A percentile compares a stretch with the other conserved stretches of the same genome.
Evolutionary conservation across 2,113 vertebrate genomes (phyloP).

Genomic region (Ictalurus furcatus): DNA sequence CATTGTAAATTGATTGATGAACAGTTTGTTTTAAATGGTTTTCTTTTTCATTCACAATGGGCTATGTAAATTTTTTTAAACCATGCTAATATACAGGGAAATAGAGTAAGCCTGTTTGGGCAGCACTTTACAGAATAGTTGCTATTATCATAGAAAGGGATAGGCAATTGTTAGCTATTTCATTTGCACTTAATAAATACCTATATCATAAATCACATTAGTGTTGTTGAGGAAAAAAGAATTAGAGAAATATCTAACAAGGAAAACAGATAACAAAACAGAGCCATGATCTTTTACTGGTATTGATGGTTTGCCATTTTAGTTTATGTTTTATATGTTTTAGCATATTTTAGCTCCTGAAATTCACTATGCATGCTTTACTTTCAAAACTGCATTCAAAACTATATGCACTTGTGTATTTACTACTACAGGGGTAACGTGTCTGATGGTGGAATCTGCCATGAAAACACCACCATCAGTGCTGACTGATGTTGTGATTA

Average conservation of each 20-base stretch:
- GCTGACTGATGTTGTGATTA: background rate
- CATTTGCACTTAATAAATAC: background rate
- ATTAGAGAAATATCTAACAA: background rate
- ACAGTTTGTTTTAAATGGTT: background rate
- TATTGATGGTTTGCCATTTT: background rate
- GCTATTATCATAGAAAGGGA: background rate
- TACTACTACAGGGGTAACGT: constrained; percentile 24
- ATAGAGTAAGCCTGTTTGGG: background rate
- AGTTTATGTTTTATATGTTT: background rate
- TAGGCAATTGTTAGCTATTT: background rate
- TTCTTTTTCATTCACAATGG: background rate
- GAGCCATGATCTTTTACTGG: too few species aligned
- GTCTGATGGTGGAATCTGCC: constrained; percentile 1
- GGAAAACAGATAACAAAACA: background rate
- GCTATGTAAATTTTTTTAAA: background rate
- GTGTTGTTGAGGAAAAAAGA: background rate
- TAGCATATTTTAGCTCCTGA: background rate
- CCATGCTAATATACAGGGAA: background rate
- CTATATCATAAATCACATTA: background rate
- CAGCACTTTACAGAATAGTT: background rate
- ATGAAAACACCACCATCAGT: background rate
- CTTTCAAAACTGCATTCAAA: background rate
- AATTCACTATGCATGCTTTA: background rate
- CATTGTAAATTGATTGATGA: background rate
- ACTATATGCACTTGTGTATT: constrained; percentile 13